Conservation (phyloP, 2,888 invertebrate genomes). For the Lottia gigantea region DNA sequence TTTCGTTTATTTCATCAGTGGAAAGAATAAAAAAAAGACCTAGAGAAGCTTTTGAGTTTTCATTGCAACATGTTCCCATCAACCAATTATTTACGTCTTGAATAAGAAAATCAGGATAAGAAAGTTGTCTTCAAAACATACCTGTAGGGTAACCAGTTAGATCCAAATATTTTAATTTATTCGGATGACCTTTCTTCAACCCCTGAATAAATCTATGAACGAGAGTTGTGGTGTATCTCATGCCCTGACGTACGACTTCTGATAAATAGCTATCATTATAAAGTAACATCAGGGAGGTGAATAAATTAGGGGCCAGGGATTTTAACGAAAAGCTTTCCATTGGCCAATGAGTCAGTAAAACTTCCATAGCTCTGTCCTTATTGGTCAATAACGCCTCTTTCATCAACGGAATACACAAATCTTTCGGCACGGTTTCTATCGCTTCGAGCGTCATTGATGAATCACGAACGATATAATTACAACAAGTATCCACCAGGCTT, state of each 20-base stretch:
- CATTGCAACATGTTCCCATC: no score
- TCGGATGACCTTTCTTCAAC: constrained; percentile 54
- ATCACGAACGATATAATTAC: constrained; percentile 53
- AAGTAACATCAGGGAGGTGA: constrained; percentile 47
- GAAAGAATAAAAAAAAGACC: no score
- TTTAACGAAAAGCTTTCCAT: constrained; percentile 46
- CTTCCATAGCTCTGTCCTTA: constrained; percentile 57
- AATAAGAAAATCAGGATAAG: no score
- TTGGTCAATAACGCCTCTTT: constrained; percentile 50
- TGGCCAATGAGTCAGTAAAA: constrained; percentile 58
- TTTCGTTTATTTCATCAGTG: no score
- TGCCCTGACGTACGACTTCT: constrained; percentile 49
- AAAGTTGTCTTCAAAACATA: constrained; percentile 22
- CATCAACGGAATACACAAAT: constrained; percentile 27
- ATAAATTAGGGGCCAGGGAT: constrained; percentile 55
- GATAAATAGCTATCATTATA: constrained; percentile 48
- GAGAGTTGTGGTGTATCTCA: constrained; percentile 62
- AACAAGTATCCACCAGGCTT: constrained; percentile 50
- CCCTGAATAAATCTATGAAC: constrained; percentile 62
- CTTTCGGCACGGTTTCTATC: constrained; percentile 29
- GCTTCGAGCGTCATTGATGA: constrained; percentile 45
- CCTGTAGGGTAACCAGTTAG: constrained; percentile 64
- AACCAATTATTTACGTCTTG: no score
- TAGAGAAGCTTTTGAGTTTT: no score
- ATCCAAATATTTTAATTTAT: constrained; percentile 57